Conservation (phyloP, 1,140 invertebrate species). For the Bombus sibiricus region DNA sequence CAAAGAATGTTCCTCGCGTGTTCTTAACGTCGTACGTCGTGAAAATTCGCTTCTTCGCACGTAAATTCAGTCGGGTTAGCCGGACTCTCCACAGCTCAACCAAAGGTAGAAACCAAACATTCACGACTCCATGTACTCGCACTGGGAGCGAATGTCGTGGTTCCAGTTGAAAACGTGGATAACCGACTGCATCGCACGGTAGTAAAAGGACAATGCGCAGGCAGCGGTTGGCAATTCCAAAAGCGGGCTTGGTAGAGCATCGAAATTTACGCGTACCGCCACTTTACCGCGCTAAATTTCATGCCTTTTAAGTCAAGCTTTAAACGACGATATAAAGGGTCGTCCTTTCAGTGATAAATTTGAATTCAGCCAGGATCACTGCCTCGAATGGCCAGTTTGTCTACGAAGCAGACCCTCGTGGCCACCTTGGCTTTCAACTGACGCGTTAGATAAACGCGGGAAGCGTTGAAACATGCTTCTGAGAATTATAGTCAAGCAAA, state of each 20-base stretch:
- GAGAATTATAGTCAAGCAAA: not conserved
- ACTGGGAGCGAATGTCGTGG: conserved; percentile 3
- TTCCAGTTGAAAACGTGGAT: conserved; percentile 50
- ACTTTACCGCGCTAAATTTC: conserved; percentile 32
- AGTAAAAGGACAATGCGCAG: conserved; percentile 55
- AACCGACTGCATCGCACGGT: conserved; percentile 40
- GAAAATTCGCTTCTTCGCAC: not conserved
- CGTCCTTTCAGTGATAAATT: conserved; percentile 24
- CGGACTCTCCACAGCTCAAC: not conserved
- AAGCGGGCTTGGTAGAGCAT: not conserved
- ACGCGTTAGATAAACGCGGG: conserved; percentile 4
- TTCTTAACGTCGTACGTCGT: no score
- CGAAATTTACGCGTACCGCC: conserved; percentile 28
- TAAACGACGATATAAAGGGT: conserved; percentile 33
- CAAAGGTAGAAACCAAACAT: conserved; percentile 14
- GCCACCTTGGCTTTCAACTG: not conserved
- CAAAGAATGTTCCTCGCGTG: not conserved
- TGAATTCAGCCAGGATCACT: not conserved
- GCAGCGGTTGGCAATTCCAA: not conserved
- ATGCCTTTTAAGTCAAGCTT: conserved; percentile 25
- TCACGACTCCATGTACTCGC: not conserved
- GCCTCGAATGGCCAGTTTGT: conserved; percentile 14
- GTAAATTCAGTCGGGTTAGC: no score
- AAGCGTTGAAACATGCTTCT: not conserved
- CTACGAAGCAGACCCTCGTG: not conserved